phyloP scores from a whole-genome alignment of 2,797 vertebrate genomes.

The Mycteria americana region DNA sequence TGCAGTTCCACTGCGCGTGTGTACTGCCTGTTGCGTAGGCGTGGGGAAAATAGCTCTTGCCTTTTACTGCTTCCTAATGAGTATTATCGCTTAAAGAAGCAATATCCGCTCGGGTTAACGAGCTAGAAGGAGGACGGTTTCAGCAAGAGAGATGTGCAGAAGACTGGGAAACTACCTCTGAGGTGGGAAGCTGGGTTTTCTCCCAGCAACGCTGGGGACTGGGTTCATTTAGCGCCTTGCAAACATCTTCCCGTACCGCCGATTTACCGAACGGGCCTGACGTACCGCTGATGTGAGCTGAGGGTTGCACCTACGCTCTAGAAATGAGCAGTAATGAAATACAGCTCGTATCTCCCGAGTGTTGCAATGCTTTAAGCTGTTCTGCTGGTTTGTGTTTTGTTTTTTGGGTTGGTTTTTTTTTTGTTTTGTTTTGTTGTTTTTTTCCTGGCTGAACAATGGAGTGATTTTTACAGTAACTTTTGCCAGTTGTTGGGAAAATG shows the following conservation, averaged over 20 bases:
- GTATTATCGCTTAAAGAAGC: not conserved
- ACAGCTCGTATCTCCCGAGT: accelerated
- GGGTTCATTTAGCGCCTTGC: not conserved
- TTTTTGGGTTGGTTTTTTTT: too few relatives aligned
- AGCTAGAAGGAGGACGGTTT: not conserved
- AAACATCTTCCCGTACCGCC: accelerated
- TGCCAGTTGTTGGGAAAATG: not conserved
- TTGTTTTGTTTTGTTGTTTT: too few relatives aligned
- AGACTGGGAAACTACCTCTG: not conserved
- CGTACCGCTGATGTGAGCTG: not conserved
- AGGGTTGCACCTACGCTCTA: not conserved
- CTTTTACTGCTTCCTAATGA: not conserved
- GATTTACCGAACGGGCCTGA: accelerated
- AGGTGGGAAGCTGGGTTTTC: not conserved
- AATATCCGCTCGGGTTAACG: not conserved
- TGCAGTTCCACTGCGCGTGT: accelerated
- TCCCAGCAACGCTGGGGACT: not conserved
- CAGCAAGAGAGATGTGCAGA: not conserved
- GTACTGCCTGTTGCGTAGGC: not conserved
- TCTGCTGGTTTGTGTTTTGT: not conserved
- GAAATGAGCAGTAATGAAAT: not conserved
- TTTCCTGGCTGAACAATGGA: not conserved
- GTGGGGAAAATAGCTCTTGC: not conserved
- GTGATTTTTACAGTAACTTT: not conserved
- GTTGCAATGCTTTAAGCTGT: not conserved